phyloP scores from a whole-genome alignment of 2,888 invertebrate genomes.

The Selenia dentaria region DNA sequence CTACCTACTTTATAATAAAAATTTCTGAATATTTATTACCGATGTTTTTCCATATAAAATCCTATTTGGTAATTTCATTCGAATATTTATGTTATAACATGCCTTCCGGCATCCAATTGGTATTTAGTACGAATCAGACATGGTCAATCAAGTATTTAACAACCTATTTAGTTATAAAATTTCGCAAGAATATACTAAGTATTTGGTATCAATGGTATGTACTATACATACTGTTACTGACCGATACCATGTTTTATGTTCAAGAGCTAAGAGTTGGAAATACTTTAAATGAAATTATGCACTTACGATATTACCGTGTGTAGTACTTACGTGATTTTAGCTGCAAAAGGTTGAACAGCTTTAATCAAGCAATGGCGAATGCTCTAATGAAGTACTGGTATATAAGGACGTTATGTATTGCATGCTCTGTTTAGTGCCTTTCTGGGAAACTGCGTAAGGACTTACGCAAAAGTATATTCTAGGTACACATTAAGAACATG shows the following conservation, averaged over 20 bases:
- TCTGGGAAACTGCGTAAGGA: constrained; percentile 6
- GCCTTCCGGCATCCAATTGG: constrained; percentile 25
- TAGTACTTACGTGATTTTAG: constrained; percentile 17
- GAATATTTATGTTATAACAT: too few species aligned
- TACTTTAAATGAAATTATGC: not conserved
- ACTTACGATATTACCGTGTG: not conserved
- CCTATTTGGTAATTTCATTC: too few species aligned
- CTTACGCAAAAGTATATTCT: not conserved
- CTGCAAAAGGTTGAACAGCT: constrained; percentile 27
- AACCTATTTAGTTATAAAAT: not conserved
- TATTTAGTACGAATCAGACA: constrained; percentile 27
- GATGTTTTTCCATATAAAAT: too few species aligned
- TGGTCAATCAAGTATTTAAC: constrained; percentile 23
- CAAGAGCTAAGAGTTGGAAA: constrained; percentile 4
- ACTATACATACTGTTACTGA: not conserved
- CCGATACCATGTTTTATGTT: not conserved
- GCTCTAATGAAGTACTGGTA: constrained; percentile 29
- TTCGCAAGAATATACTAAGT: constrained; percentile 16
- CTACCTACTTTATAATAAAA: too few species aligned
- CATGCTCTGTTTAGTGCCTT: constrained; percentile 4
- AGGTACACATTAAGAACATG: not conserved
- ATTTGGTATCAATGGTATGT: not conserved
- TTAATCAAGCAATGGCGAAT: constrained; percentile 20
- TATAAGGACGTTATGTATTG: constrained; percentile 24
- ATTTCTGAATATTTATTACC: too few species aligned